Evolutionary conservation across 2,888 invertebrate species (phyloP).

Genomic region (Protonemura montana): DNA sequence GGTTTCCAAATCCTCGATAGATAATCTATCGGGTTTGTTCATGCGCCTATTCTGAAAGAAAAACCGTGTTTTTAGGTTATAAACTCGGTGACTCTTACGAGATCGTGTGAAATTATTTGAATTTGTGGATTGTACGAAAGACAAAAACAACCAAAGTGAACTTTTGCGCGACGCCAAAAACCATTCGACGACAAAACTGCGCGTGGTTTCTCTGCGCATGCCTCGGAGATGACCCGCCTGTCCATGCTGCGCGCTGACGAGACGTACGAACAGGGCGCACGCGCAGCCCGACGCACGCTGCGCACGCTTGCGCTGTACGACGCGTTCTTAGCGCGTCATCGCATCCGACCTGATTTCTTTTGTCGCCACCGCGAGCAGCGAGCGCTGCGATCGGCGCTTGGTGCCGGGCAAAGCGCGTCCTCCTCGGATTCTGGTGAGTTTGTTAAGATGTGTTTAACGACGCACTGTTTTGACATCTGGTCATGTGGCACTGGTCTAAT

Average conservation of each 20-base stretch:
- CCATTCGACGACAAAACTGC: no score
- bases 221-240: constrained; percentile 38
- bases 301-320: constrained; percentile 66
- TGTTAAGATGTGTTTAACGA: neutral
- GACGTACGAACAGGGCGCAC: constrained; percentile 72
- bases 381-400: constrained; percentile 57
- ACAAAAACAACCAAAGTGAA: no score
- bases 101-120: no score
- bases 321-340: constrained; percentile 69
- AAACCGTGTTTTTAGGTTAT: no score
- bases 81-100: no score
- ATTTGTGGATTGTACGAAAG: no score
- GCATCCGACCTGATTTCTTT: constrained; percentile 79
- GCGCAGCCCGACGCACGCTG: constrained; percentile 57
- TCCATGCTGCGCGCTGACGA: constrained; percentile 78
- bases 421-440: constrained; percentile 8
- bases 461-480: no score
- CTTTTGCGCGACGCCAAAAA: no score
- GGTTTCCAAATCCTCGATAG: no score
- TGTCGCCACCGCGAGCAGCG: constrained; percentile 72
- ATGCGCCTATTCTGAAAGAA: no score
- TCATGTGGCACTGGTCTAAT: no score
- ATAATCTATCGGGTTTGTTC: no score
- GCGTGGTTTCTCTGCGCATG: constrained; percentile 22
- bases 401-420: neutral